These are phyloP conservation scores for Ariolimax columbianus DNA, from an alignment of 2,888 invertebrate species.

Conservation along the genomic window DNA sequence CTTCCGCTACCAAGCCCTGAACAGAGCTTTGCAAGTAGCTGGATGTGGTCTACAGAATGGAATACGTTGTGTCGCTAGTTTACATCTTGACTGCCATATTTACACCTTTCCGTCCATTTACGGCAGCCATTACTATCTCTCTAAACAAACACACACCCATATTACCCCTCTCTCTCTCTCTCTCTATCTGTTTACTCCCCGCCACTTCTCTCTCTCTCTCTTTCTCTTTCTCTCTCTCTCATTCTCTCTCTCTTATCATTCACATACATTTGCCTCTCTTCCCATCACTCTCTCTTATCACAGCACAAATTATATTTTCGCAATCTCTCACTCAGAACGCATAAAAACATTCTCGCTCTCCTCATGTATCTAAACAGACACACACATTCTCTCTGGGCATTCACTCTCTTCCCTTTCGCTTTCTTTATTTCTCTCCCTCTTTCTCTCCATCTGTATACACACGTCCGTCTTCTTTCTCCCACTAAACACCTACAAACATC, in stretches of 20 bases:
- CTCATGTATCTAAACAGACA: background rate
- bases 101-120: no score
- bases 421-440: background rate
- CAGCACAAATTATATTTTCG: background rate
- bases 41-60: no score
- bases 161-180: constrained; percentile 11
- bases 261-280: background rate
- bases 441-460: background rate
- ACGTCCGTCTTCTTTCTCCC: no score
- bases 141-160: no score
- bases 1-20: no score
- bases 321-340: background rate
- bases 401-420: background rate
- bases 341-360: no score
- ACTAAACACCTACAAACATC: no score
- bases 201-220: background rate
- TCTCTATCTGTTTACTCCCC: constrained; percentile 18
- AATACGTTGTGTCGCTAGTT: no score
- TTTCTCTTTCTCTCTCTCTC: background rate
- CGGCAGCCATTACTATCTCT: no score
- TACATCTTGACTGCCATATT: no score
- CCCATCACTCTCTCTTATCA: background rate
- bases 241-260: constrained; percentile 14
- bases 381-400: no score
- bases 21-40: no score